Percentiles rank a stretch among this genome's conserved stretches.
Conservation (phyloP, 1,140 invertebrate genomes). For the Planococcus citri region DNA sequence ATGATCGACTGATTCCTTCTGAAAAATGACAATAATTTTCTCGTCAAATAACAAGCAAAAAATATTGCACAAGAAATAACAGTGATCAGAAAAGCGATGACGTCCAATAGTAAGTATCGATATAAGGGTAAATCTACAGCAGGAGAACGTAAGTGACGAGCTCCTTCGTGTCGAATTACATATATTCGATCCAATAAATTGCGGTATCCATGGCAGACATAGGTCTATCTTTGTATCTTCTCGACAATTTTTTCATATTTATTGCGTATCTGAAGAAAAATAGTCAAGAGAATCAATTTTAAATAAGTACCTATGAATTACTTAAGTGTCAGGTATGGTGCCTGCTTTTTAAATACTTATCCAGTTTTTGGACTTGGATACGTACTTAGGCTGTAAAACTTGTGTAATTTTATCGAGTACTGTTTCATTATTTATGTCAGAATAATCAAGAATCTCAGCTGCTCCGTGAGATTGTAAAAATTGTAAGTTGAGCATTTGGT, state of each 20-base stretch:
- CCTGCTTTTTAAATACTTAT: no score
- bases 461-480: conserved; percentile 30
- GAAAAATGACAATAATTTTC: no score
- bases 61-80: not conserved
- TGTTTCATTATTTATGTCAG: no score
- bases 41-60: not conserved
- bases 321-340: no score
- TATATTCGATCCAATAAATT: conserved; percentile 50
- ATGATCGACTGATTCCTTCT: no score
- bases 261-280: conserved; percentile 33
- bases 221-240: conserved; percentile 42
- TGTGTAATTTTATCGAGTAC: conserved; percentile 12
- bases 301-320: no score
- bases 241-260: conserved; percentile 39
- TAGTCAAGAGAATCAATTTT: no score
- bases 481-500: conserved; percentile 40
- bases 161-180: conserved; percentile 35
- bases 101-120: conserved; percentile 27
- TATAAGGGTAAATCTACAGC: conserved; percentile 27
- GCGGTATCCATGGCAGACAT: conserved; percentile 40
- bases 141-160: conserved; percentile 25
- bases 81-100: conserved; percentile 8
- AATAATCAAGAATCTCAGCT: conserved; percentile 32
- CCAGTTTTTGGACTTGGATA: no score
- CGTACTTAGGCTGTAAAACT: conserved; percentile 22